Percentiles rank a stretch among this genome's conserved stretches.
Conservation (phyloP, 1,140 invertebrate genomes). For the Ctenoplectra terminalis region DNA sequence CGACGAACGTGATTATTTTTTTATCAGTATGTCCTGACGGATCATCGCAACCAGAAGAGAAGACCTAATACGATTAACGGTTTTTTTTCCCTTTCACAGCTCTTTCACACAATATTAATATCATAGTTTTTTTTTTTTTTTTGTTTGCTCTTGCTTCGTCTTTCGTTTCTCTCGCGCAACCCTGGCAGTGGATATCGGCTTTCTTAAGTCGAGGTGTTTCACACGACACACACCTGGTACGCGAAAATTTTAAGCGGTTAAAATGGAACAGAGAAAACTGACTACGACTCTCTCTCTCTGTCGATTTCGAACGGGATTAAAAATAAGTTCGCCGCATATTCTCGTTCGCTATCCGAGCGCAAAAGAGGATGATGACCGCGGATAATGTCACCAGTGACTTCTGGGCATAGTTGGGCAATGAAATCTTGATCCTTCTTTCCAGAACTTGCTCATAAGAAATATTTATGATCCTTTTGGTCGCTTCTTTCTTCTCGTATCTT, state of each 20-base stretch:
- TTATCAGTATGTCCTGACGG: background rate
- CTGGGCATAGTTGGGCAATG: background rate
- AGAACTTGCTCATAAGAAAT: background rate
- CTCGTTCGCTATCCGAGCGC: conserved; percentile 9
- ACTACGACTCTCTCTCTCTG: background rate
- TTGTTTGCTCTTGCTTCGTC: background rate
- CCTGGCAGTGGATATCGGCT: conserved; percentile 56
- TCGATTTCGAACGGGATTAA: background rate
- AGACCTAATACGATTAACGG: conserved; percentile 39
- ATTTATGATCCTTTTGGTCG: background rate
- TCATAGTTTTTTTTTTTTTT: background rate
- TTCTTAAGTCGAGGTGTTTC: conserved; percentile 40
- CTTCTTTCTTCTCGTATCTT: background rate
- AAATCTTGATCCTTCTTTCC: background rate
- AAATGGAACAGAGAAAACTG: background rate
- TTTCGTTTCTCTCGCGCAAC: conserved; percentile 30
- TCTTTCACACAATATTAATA: conserved; percentile 17
- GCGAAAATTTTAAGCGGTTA: conserved; percentile 9
- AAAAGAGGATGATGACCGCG: background rate
- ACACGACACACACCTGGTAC: background rate
- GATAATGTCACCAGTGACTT: background rate
- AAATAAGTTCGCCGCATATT: conserved; percentile 12
- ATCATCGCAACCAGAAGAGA: conserved; percentile 51
- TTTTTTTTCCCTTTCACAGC: conserved; percentile 9
- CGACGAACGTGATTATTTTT: background rate